These are phyloP conservation scores for Octodon degus DNA, from an alignment of 2,113 vertebrate species.

Conservation along the genomic window DNA sequence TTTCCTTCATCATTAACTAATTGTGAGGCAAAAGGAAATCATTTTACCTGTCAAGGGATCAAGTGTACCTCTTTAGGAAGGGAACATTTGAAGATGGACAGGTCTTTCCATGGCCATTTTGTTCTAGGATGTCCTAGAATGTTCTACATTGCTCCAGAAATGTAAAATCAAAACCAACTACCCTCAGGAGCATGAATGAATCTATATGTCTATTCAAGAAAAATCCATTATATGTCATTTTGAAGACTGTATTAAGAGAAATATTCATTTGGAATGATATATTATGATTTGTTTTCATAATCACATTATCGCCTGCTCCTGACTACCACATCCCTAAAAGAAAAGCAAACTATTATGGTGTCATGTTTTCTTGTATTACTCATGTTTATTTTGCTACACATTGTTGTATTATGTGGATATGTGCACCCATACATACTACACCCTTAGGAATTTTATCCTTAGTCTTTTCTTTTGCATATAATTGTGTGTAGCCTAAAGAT, in stretches of 20 bases:
- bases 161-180: not conserved
- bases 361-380: not conserved
- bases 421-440: not conserved
- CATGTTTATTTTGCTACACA: not conserved
- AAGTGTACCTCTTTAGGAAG: not conserved
- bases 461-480: not conserved
- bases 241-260: not conserved
- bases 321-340: not conserved
- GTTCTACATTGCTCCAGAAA: not conserved
- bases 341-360: not conserved
- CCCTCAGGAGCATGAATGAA: not conserved
- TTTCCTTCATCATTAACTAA: not conserved
- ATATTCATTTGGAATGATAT: not conserved
- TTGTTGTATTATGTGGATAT: not conserved
- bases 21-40: not conserved
- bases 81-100: not conserved
- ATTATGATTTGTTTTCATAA: not conserved
- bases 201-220: not conserved
- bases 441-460: not conserved
- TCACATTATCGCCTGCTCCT: not conserved
- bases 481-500: not conserved
- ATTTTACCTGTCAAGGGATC: not conserved
- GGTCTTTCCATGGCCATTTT: not conserved
- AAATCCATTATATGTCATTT: not conserved
- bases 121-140: not conserved